A percentile compares a stretch with the other conserved stretches of the same genome.
phyloP scores from a whole-genome alignment of 2,888 invertebrate species.

The Thecophora atra region DNA sequence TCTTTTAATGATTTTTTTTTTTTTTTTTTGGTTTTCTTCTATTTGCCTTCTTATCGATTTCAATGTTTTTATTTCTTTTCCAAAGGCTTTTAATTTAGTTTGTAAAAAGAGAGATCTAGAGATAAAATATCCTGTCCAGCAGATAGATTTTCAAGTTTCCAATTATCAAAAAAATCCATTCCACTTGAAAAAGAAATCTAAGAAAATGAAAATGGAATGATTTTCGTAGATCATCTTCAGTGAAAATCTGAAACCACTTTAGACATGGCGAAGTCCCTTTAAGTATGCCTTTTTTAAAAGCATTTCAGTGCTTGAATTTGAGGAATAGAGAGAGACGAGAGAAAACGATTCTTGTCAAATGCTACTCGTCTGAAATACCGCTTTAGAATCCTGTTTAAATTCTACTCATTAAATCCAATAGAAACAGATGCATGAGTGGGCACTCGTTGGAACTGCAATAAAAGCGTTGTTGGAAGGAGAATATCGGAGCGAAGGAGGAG shows the following conservation, averaged over 20 bases:
- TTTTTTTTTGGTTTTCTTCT: too few species aligned
- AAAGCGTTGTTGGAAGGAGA: neutral
- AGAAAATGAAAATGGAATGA: neutral
- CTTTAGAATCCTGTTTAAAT: conserved; percentile 11
- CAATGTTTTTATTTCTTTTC: too few species aligned
- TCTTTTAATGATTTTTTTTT: too few species aligned
- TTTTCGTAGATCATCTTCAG: neutral
- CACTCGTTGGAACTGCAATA: neutral
- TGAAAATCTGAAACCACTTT: neutral
- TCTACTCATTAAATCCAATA: conserved; percentile 12
- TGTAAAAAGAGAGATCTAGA: too few species aligned
- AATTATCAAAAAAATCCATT: neutral
- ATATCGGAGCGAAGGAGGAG: neutral
- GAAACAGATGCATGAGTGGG: neutral
- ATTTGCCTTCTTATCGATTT: too few species aligned
- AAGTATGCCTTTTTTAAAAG: too few species aligned
- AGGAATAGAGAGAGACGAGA: neutral
- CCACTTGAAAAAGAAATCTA: neutral
- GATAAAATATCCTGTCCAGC: too few species aligned
- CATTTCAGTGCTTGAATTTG: too few species aligned
- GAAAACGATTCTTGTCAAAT: neutral
- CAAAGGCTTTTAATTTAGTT: too few species aligned
- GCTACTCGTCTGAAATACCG: conserved; percentile 8
- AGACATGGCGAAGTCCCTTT: neutral
- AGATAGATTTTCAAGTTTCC: too few species aligned